Evolutionary conservation across 1,140 invertebrate species (phyloP), one percentile per base, ranked within the genome.

Genomic region (Pectinophora gossypiella): DNA sequence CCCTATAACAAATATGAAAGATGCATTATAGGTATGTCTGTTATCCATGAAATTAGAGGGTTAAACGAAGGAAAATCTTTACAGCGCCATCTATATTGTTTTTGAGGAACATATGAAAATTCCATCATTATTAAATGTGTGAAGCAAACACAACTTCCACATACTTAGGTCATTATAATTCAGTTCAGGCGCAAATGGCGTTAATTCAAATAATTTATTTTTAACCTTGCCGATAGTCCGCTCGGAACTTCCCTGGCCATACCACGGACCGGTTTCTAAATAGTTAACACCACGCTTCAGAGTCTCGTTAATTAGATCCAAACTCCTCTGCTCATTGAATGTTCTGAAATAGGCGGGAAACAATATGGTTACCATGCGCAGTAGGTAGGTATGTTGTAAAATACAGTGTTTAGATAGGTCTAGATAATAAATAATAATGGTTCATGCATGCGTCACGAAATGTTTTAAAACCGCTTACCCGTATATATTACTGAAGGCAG

Each of bases 251-350:
- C 96, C 95, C 88, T 96, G 95, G 0, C 97, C 96, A 78, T 98
- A 98, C 91, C 93, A 98, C 0, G 96, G 95, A 1, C 93, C 94
- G 0, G 96, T 97, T 75, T 98, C 97, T 46, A 98, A 93, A 59
- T 96, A 97, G 88, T 98, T 98, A 15, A 98, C 90, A 1, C 97
- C 97, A 22, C 84, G 88, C 72, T 91, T 93, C 13, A 98, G 80
- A 3, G 93, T 93, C 60, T 92, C 85, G 36, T 90, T 87, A 27
- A 98, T 89, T 0, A 94, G 91, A 44, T 91, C 73, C 48, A 94
- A 91, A 16, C 91, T 53, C 2, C 55, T 59, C 40, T 68, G 44
- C 49, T 81, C 76, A 7, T 83, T 62, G 50, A 63, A 80, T 10
- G 45, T 47, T 51, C 82, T 85, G 55, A 35, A 71, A 79, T 1